Evolutionary conservation across 1,140 invertebrate genomes (phyloP).

Genomic region (Cataglyphis hispanica): DNA sequence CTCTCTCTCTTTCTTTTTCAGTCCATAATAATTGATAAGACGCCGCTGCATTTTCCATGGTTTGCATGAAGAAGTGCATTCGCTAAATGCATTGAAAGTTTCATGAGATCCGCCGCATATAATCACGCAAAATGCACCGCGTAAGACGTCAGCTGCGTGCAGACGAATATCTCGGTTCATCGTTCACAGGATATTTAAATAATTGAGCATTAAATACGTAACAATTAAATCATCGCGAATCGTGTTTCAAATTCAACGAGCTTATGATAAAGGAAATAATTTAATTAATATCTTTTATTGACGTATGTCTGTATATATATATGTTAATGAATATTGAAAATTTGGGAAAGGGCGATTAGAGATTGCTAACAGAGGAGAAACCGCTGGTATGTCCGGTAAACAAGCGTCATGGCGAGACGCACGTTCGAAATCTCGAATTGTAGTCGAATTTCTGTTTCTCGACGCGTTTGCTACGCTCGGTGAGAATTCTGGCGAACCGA

Average conservation of each 20-base stretch:
- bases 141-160: background rate
- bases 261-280: conserved; percentile 1
- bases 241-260: background rate
- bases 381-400: background rate
- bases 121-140: background rate
- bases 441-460: conserved; percentile 4
- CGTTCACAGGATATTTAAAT: background rate
- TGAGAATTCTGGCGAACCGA: conserved; percentile 28
- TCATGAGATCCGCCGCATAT: background rate
- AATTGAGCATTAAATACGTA: background rate
- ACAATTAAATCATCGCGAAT: background rate
- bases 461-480: conserved; percentile 35
- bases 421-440: background rate
- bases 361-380: background rate
- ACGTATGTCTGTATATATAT: background rate
- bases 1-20: conserved; percentile 14
- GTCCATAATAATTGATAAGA: conserved; percentile 34
- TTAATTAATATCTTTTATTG: background rate
- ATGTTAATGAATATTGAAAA: background rate
- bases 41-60: conserved; percentile 6
- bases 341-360: background rate
- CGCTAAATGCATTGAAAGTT: conserved; percentile 30
- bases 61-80: background rate
- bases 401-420: background rate
- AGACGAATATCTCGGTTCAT: background rate